Conservation (phyloP, 2,113 vertebrate genomes). For the Mobula hypostoma region DNA sequence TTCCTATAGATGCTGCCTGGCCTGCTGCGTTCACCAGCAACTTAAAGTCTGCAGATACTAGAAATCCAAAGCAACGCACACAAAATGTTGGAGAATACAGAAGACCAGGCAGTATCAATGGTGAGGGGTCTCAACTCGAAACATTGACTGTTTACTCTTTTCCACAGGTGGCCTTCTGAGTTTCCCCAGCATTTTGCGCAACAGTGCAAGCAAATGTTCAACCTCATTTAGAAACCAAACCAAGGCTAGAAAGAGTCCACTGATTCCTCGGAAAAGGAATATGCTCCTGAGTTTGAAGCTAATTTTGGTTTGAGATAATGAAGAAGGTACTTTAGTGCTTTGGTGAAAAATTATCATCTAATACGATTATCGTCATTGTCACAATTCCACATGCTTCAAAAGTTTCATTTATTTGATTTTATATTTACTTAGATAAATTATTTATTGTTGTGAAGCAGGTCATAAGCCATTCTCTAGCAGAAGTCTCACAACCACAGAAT, state of each 20-base stretch:
- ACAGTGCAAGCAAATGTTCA: background rate
- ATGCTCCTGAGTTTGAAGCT: background rate
- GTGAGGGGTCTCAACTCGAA: too few species aligned
- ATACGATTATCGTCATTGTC: background rate
- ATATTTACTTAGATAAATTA: background rate
- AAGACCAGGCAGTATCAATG: too few species aligned
- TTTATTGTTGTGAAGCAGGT: background rate
- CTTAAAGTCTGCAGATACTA: too few species aligned
- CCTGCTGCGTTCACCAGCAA: too few species aligned
- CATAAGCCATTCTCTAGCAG: background rate
- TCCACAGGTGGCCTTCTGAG: too few species aligned
- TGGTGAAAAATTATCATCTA: background rate
- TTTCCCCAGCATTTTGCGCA: too few species aligned
- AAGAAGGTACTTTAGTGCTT: background rate
- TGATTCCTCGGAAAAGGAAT: background rate
- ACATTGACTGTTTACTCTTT: too few species aligned
- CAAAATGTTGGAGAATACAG: too few species aligned
- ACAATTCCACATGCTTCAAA: background rate
- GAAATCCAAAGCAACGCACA: too few species aligned
- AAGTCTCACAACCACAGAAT: background rate
- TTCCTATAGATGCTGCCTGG: too few species aligned
- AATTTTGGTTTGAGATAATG: background rate
- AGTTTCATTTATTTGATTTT: background rate
- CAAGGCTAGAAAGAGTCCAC: background rate
- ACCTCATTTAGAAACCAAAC: background rate